Conservation (phyloP, 2,113 vertebrate genomes). For the Rousettus leschenaultii region DNA sequence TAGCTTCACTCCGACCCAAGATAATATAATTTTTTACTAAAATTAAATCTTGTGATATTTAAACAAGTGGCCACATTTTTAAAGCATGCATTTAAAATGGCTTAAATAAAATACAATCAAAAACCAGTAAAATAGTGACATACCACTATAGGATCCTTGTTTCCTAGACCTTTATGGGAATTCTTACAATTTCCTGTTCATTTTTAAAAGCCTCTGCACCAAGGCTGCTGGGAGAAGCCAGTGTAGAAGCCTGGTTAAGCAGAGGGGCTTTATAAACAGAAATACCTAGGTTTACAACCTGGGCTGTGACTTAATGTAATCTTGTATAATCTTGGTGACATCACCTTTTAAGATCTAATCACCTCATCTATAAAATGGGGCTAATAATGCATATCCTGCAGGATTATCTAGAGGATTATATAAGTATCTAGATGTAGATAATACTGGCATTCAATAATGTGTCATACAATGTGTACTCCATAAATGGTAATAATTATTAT, state of each 20-base stretch:
- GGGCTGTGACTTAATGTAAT: not conserved
- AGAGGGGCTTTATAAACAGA: not conserved
- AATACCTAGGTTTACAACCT: not conserved
- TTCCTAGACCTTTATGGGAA: not conserved
- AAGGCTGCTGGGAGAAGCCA: not conserved
- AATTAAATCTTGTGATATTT: not conserved
- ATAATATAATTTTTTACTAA: not conserved
- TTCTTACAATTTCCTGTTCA: not conserved
- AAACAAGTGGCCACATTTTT: not conserved
- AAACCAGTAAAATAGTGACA: not conserved
- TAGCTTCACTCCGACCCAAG: not conserved
- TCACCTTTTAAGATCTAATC: conserved; percentile 5
- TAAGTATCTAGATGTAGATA: not conserved
- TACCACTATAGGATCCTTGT: not conserved
- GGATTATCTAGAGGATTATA: not conserved
- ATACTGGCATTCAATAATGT: not conserved
- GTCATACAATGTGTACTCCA: not conserved
- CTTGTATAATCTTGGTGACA: not conserved
- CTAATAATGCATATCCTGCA: not conserved
- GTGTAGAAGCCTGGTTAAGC: not conserved
- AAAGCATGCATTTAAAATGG: not conserved
- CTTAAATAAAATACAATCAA: not conserved
- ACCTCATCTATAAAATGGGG: not conserved
- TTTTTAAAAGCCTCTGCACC: not conserved
- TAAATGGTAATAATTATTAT: not conserved